phyloP scores from a whole-genome alignment of 1,140 invertebrate genomes.

The Lethocerus indicus region DNA sequence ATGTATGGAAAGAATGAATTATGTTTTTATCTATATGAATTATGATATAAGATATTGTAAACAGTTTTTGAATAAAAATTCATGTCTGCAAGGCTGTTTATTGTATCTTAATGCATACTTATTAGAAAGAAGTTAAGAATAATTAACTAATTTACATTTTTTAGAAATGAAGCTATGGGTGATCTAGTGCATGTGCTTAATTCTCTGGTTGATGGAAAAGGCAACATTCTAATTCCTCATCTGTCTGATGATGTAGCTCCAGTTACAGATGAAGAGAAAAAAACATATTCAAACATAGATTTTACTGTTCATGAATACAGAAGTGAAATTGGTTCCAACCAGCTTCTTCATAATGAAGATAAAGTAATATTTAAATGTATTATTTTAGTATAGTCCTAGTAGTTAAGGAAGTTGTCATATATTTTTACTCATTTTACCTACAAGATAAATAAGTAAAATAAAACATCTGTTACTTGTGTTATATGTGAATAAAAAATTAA shows the following conservation, averaged over 20 bases:
- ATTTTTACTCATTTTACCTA: too few species aligned
- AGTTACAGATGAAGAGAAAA: constrained; percentile 53
- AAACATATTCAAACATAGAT: constrained; percentile 72
- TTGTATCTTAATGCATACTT: too few species aligned
- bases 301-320: constrained; percentile 73
- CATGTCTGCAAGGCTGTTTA: too few species aligned
- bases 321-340: constrained; percentile 47
- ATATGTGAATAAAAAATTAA: too few species aligned
- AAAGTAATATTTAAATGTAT: constrained; percentile 47
- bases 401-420: too few species aligned
- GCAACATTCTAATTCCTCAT: constrained; percentile 63
- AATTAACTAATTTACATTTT: constrained; percentile 13
- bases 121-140: too few species aligned
- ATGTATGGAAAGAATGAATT: too few species aligned
- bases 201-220: constrained; percentile 65
- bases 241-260: constrained; percentile 64
- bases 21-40: too few species aligned
- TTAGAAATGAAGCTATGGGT: constrained; percentile 65
- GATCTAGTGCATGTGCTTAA: constrained; percentile 74
- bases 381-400: too few species aligned
- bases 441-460: too few species aligned
- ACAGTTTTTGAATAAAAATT: not conserved
- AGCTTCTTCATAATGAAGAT: constrained; percentile 55
- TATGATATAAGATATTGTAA: not conserved
- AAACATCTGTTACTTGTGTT: too few species aligned